Evolutionary conservation across 1,140 invertebrate species (phyloP).

Genomic region (Aleiodes sp.): DNA sequence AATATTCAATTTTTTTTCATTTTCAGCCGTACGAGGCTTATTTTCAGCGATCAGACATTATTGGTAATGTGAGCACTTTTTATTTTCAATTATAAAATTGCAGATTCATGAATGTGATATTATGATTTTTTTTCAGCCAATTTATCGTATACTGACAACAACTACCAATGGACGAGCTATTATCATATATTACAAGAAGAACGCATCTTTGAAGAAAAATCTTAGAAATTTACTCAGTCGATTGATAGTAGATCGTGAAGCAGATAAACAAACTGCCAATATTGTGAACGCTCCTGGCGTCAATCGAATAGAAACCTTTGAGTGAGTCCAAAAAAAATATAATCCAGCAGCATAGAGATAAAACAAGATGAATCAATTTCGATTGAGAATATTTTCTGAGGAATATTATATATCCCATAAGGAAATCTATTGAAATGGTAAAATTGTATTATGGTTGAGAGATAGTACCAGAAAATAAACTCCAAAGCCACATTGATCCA

Average conservation of each 20-base stretch:
- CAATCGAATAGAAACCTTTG: too few relatives aligned
- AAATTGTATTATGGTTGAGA: too few relatives aligned
- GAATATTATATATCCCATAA: too few relatives aligned
- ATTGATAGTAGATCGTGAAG: background rate
- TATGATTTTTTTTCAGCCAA: constrained; percentile 2
- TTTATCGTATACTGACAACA: background rate
- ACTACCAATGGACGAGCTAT: constrained; percentile 4
- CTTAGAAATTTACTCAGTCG: constrained; percentile 6
- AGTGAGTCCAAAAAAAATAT: too few relatives aligned
- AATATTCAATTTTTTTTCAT: too few relatives aligned
- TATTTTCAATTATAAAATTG: background rate
- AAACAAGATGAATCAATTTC: too few relatives aligned
- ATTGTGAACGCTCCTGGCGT: too few relatives aligned
- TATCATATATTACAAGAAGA: constrained; percentile 9
- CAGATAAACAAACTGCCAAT: background rate
- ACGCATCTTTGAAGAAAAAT: constrained; percentile 10
- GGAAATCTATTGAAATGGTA: too few relatives aligned
- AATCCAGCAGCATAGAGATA: too few relatives aligned
- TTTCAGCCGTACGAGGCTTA: background rate
- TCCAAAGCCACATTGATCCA: too few relatives aligned
- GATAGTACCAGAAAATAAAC: too few relatives aligned
- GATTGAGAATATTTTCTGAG: too few relatives aligned
- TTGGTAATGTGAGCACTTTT: background rate
- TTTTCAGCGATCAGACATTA: background rate
- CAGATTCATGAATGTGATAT: background rate